These are phyloP conservation scores for Lanius collurio DNA, from an alignment of 2,113 vertebrate species.

Conservation along the genomic window DNA sequence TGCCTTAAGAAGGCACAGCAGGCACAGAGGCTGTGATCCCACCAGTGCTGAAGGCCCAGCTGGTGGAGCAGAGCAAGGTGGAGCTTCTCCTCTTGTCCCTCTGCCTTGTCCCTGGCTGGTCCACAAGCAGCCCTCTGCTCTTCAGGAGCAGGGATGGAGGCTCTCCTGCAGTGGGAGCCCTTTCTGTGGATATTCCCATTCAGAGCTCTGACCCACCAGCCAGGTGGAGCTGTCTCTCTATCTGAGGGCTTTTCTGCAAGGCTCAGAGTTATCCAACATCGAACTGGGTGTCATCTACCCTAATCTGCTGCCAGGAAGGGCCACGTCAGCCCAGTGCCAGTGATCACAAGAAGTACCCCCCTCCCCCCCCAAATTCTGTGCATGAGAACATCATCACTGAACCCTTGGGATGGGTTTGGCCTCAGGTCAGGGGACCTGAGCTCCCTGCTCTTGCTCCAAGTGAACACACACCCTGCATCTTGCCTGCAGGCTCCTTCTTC, in stretches of 20 bases:
- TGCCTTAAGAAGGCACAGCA: not conserved
- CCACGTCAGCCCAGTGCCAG: not conserved
- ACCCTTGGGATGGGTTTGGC: not conserved
- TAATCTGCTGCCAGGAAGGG: not conserved
- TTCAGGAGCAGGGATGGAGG: not conserved
- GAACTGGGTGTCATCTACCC: not conserved
- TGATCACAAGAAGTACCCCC: not conserved
- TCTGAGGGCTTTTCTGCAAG: not conserved
- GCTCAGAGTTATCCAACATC: not conserved
- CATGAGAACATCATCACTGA: rapidly evolving
- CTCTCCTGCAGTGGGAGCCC: not conserved
- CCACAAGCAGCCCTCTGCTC: not conserved
- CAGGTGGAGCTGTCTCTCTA: not conserved
- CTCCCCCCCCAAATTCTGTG: not conserved
- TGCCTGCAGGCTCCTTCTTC: conserved; percentile 78
- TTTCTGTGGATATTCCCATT: not conserved
- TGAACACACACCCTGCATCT: rapidly evolving
- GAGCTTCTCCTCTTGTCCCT: not conserved
- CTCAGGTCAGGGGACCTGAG: not conserved
- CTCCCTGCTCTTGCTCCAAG: not conserved
- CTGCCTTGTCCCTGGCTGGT: not conserved
- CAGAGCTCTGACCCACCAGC: not conserved
- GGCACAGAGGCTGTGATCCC: not conserved
- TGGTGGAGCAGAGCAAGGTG: not conserved
- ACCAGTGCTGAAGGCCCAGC: not conserved